Percentiles rank a stretch among this genome's conserved stretches.
Conservation (phyloP, 2,113 vertebrate species). For the Mus pahari region DNA sequence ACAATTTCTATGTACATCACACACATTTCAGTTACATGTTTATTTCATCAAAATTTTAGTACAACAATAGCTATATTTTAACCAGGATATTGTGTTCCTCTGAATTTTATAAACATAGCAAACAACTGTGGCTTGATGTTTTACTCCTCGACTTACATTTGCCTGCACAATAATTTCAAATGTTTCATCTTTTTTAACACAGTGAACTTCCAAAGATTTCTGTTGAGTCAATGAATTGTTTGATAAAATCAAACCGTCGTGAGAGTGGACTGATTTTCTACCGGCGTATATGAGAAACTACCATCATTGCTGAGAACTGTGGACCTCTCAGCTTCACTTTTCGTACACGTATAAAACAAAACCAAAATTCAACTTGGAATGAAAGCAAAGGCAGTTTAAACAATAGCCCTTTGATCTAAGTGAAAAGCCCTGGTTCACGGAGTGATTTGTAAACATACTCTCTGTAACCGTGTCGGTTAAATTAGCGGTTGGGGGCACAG, state of each 20-base stretch:
- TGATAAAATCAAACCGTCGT: background rate
- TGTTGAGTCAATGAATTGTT: background rate
- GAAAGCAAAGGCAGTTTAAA: constrained; percentile 52
- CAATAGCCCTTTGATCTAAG: constrained; percentile 65
- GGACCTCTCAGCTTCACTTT: constrained; percentile 8
- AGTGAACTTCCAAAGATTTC: constrained; percentile 24
- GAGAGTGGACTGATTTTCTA: constrained; percentile 31
- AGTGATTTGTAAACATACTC: constrained; percentile 5
- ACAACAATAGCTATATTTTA: constrained; percentile 32
- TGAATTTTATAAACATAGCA: constrained; percentile 29
- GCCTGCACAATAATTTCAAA: background rate
- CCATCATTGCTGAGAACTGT: background rate
- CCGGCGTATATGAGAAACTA: constrained; percentile 8
- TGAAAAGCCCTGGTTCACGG: constrained; percentile 59
- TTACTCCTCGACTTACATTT: constrained; percentile 15
- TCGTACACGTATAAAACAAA: constrained; percentile 12
- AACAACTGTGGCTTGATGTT: constrained; percentile 19
- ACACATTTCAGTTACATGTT: background rate
- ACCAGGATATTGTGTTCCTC: background rate
- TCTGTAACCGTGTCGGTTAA: background rate
- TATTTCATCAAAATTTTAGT: background rate
- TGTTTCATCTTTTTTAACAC: background rate
- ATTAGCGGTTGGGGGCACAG: background rate
- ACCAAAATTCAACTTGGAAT: background rate
- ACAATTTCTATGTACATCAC: background rate